Conservation (phyloP, 2,113 vertebrate genomes). For the Xenopus borealis region DNA sequence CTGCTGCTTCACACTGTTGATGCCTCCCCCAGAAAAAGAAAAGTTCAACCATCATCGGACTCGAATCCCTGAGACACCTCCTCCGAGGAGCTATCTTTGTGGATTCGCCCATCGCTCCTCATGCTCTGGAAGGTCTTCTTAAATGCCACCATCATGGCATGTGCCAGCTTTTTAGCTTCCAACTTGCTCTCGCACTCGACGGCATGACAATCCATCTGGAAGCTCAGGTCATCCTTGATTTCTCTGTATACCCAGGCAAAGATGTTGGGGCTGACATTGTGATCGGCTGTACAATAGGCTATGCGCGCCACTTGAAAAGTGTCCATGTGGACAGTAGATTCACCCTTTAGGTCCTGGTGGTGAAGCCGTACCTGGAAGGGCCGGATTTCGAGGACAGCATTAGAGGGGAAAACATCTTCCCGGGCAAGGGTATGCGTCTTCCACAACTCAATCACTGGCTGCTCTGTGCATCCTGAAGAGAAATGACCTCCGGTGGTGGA, state of each 20-base stretch:
- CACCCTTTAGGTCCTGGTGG: constrained; percentile 83
- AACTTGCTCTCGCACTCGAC: constrained; percentile 95
- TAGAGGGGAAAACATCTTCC: constrained; percentile 68
- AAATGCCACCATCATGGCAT: constrained; percentile 99
- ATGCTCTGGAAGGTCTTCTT: constrained; percentile 98
- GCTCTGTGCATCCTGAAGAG: constrained; percentile 92
- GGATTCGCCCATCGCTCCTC: constrained; percentile 93
- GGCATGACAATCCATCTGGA: constrained; percentile 98
- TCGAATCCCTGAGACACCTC: constrained; percentile 86
- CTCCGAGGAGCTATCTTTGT: constrained; percentile 85
- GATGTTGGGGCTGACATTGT: constrained; percentile 87
- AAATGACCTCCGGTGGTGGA: constrained; percentile 89
- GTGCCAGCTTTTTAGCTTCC: constrained; percentile 96
- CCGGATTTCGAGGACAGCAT: constrained; percentile 89
- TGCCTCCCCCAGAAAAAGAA: constrained; percentile 52
- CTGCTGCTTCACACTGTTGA: constrained; percentile 60
- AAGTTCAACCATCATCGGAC: constrained; percentile 80
- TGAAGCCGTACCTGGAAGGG: constrained; percentile 96
- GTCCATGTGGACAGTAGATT: constrained; percentile 89
- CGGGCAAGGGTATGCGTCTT: constrained; percentile 71
- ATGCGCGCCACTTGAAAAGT: constrained; percentile 98
- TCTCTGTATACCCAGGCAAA: constrained; percentile 98
- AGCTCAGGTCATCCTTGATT: constrained; percentile 96
- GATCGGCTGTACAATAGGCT: constrained; percentile 98
- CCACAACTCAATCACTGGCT: constrained; percentile 89